Base-by-base conservation (phyloP, 2,113 vertebrate genomes). In the Epinephelus fuscoguttatus region DNA sequence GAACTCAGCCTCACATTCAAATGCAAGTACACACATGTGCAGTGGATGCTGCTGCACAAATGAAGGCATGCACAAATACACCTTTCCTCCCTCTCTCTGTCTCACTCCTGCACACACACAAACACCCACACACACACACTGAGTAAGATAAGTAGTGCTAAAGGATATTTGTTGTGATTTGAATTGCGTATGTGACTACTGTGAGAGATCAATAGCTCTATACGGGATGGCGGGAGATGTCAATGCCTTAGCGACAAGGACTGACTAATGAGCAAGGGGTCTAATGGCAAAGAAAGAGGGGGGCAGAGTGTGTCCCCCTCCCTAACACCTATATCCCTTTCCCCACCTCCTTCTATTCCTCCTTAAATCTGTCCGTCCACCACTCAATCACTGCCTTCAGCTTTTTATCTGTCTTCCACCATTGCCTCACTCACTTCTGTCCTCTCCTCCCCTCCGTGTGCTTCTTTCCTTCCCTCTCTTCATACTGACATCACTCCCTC, bases 201-300 rank as follows among this genome's bases (percentile, higher is more conserved):
- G 86, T 84, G 78, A 91, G 84, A 50, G 83, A 92, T 91, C 91
- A 89, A 93, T 93, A 90, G 67, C 81, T 82, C 55, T 80, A 81
- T 90, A 59, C 64, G 79, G 78, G 62, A 90, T 79, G 86, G 84
- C 76, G 60, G 86, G 61, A 82, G 77, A 90, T 82, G 89, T 92
- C 88, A 76, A 82, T 87, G 73, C 75, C 33, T 81, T 47, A 63
- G 78, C 73, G 53, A 84, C 84, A 23, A 78, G 68, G 67, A 78
- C 64, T 90, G 85, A 89, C 81, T 92, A 81, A 89, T 82, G 89
- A 88, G 73, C 47, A 71, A 66, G 78, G 49, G 68, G 49, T 91
- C 63, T 87, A 86, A 84, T 87, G 78, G 82, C 75, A 84, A 75
- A 66, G 52, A 61, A 49, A 74, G 71, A 27, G 75, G 75, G 78